Base-by-base conservation (phyloP, 92 coral and sea anemone genomes). In the Desmophyllum pertusum region DNA sequence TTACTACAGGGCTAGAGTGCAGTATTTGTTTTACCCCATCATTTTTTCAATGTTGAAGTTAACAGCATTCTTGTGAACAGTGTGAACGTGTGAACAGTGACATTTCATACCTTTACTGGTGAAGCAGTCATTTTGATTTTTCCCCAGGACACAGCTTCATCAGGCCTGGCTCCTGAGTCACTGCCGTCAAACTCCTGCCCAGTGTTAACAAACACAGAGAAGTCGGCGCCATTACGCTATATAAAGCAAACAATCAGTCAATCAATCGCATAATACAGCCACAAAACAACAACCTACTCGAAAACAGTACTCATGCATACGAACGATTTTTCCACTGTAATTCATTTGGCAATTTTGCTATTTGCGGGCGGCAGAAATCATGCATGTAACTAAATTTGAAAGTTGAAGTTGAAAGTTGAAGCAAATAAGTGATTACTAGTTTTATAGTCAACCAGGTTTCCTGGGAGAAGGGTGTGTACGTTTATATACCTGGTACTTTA, bases 121-220 rank as follows among this genome's bases (percentile, higher is more conserved):
- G 92, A 86, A 3, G 98, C 98, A 37, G 92, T 86, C 13, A 90
- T 79, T 74, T 96, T 96, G 63, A 96, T 96, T 71, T 96, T 96
- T 17, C 98, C 98, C 98, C 98, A 96, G 0, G 98, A 96, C 23
- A 96, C 98, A 3, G 98, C 98, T 85, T 96, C 98, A 23, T 96
- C 98, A n/a, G 98, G 98, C 41, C 98, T 79, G 10, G 98, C 98
- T 11, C 98, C 98, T 9, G 98, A 90, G 79, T 96, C 98, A 74
- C 98, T 92, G 3, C 98, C 98, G 81, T 96, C 98, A 94, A 94
- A 96, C 86, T 96, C 98, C 73, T 96, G 98, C 10, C 95, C 98
- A 15, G 98, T 96, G 91, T 96, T 96, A 4, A 96, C 86, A 76
- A 91, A 96, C 72, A 96, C 98, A 2, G 98, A 78, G 81, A 88